Percentiles rank a stretch among this genome's conserved stretches.
Evolutionary conservation across 2,888 invertebrate species (phyloP).

Genomic region (Phengaris alcon): DNA sequence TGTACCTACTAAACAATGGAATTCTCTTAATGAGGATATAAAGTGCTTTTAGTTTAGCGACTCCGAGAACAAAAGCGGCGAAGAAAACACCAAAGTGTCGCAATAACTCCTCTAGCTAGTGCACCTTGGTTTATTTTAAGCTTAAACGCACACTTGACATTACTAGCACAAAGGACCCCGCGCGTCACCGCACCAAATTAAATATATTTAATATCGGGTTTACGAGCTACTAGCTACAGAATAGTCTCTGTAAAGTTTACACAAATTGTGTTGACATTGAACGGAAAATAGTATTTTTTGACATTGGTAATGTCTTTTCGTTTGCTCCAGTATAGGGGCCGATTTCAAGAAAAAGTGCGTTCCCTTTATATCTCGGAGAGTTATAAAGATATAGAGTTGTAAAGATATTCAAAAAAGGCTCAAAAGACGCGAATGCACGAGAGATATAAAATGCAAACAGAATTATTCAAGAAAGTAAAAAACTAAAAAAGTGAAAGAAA

Average conservation of each 20-base stretch:
- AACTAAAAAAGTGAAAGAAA: too few relatives aligned
- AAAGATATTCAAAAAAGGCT: too few relatives aligned
- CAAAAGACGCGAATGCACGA: too few relatives aligned
- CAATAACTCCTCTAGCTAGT: slow-evolving; percentile 31
- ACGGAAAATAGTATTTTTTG: too few relatives aligned
- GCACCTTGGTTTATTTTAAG: slow-evolving; percentile 43
- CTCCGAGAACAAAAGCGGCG: slow-evolving; percentile 27
- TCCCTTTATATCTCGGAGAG: too few relatives aligned
- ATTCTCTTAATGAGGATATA: slow-evolving; percentile 30
- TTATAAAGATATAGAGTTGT: too few relatives aligned
- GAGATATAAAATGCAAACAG: too few relatives aligned
- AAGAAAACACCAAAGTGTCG: slow-evolving; percentile 30
- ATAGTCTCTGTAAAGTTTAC: not conserved
- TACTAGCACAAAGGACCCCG: slow-evolving; percentile 53
- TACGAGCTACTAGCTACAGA: slow-evolving; percentile 6
- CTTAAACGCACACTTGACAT: slow-evolving; percentile 49
- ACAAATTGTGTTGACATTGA: not conserved
- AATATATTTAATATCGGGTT: slow-evolving; percentile 56
- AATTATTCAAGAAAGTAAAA: too few relatives aligned
- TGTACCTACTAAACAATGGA: slow-evolving; percentile 24
- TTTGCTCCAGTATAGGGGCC: too few relatives aligned
- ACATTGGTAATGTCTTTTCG: too few relatives aligned
- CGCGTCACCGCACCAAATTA: slow-evolving; percentile 53
- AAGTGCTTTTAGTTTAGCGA: slow-evolving; percentile 28
- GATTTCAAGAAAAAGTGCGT: too few relatives aligned